Evolutionary conservation across 2,888 invertebrate genomes (phyloP), one percentile per base, ranked within the genome.

Genomic region (Didymodactylos carnosus): DNA sequence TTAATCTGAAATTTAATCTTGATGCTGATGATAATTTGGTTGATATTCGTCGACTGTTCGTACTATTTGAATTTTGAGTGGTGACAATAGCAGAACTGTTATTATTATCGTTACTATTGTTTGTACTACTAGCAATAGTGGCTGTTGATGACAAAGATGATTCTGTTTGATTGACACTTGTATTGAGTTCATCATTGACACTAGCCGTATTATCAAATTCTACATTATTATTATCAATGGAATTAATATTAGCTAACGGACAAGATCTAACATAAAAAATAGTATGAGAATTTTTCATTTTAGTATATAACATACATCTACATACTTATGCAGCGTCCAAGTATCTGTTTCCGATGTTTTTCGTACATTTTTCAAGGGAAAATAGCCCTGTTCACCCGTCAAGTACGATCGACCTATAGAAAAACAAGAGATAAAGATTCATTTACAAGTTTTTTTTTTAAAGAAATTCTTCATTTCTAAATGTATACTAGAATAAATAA

Each of bases 241-340:
- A 16, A 35, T 27, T 71, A 46, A 35, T n/a, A 25, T 46, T 25
- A 10, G 35, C 16, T 23, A 69, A 62, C 4, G 62, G 35, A 35
- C 35, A 16, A 2, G 62, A 35, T 62, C 62, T 62, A 10, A 1
- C 19, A 62, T 19, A 11, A 13, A 27, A 7, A 4, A 14, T 35
- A 62, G n/a, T 6, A n/a, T 8, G 11, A 49, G 3, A 43, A 23
- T 8, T 16, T 49, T 7, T 11, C 3, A 3, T 49, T 0, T 10
- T 23, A 49, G 13, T 8, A 23, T 23, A 23, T 10, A 49, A 16
- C 23, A 3, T 11, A 49, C n/a, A 49, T 53, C 14, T 39, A n/a
- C 41, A 19, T 71, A 71, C 51, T 74, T 74, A 43, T 74, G 74
- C 27, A 74, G 25, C 29, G 53, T 71, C 74, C 74, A 74, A 25